Evolutionary conservation across 2,888 invertebrate genomes (phyloP).

Genomic region (Cyrtodaria siliqua): DNA sequence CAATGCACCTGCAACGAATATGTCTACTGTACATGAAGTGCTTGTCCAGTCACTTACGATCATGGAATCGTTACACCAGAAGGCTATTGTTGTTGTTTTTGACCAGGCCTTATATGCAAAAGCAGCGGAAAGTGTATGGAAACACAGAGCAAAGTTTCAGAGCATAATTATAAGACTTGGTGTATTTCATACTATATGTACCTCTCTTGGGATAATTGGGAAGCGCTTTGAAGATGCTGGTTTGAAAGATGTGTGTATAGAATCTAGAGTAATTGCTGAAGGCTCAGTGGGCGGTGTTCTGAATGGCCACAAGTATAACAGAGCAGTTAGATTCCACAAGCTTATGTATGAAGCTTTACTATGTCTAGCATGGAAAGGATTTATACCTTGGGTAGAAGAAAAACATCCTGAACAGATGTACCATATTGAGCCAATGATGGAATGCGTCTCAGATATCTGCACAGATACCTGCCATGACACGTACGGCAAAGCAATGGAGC

Average conservation of each 20-base stretch:
- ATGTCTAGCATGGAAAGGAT: constrained; percentile 15
- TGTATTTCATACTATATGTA: constrained; percentile 37
- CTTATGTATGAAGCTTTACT: constrained; percentile 40
- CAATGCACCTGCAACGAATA: constrained; percentile 12
- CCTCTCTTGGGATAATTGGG: constrained; percentile 23
- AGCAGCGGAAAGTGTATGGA: constrained; percentile 21
- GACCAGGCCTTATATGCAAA: constrained; percentile 41
- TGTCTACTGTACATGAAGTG: not conserved
- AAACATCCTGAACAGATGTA: too few relatives aligned
- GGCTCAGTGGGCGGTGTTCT: constrained; percentile 35
- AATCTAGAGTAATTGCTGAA: constrained; percentile 28
- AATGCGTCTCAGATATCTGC: too few relatives aligned
- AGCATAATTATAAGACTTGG: constrained; percentile 17
- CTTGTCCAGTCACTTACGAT: not conserved
- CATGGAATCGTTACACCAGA: not conserved
- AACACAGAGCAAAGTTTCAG: not conserved
- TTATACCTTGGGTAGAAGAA: too few relatives aligned
- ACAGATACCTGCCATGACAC: too few relatives aligned
- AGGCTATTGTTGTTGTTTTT: constrained; percentile 19
- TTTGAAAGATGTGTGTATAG: constrained; percentile 12
- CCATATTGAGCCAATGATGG: too few relatives aligned
- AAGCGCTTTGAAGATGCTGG: constrained; percentile 38
- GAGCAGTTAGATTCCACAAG: constrained; percentile 48
- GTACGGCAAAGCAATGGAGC: too few relatives aligned
- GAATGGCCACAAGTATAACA: constrained; percentile 43